Evolutionary conservation across 1,140 invertebrate genomes (phyloP), one percentile per base, ranked within the genome.

Genomic region (Pygmarrhopalites habei): DNA sequence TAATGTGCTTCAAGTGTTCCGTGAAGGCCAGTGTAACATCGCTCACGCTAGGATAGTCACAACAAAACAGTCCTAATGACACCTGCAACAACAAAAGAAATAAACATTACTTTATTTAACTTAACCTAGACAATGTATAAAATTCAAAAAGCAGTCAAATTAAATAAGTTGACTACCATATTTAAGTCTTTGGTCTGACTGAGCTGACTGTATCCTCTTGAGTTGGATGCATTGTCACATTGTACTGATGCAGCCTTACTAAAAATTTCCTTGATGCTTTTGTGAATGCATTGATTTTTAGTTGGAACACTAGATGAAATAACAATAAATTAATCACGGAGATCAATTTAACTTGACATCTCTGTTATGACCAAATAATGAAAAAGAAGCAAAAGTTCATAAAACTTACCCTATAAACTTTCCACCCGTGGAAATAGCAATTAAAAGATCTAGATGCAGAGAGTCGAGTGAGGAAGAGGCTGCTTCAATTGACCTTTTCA

Each of bases 41-140:
- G 5, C 41, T 29, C 15, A 57, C 23, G 39, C 39, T 57, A 12
- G 69, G 64, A 15, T 64, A 41, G 46, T 70, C 63, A 66, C 69
- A 70, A 30, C 69, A 70, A 41, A 67, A 65, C 17, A 70, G 23
- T 23, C 63, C 58, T 2, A 70, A 17, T 17, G 64, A 59, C 23
- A 66, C 23, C 68, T 66, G 19, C 25, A 52, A 60, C 23, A 7
- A 29, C 46, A 0, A 60, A 25, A 15, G 25, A 58, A 21, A 25
- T 39, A 7, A 28, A 39, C 43, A 25, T n/a, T 3, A 29, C 5
- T 23, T 10, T 25, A 4, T 23, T 41, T 30, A 2, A 30, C n/a
- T 46, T 26, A 41, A 26, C 1, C 15, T 55, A 3, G 26, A 58
- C 53, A 7, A 19, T 30, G 21, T 5, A n/a, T 41, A 25, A 61